A percentile compares a stretch with the other conserved stretches of the same genome.
These are phyloP conservation scores for Lochmaea crataegi DNA, from an alignment of 2,888 invertebrate species.

Conservation along the genomic window DNA sequence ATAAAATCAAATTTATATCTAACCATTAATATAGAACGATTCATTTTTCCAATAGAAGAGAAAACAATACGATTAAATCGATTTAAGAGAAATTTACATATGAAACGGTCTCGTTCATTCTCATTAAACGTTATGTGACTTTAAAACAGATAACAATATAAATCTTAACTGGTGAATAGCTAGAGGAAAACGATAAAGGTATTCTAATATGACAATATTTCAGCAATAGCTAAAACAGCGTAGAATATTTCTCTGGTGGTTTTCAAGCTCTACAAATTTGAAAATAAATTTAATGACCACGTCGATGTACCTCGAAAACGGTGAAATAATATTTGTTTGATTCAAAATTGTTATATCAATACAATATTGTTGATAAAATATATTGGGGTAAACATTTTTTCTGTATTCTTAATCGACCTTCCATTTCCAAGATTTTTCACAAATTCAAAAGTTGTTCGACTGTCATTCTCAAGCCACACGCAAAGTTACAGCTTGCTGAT, in stretches of 20 bases:
- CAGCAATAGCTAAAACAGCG: slow-evolving; percentile 24
- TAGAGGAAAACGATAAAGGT: slow-evolving; percentile 41
- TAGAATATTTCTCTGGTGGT: slow-evolving; percentile 20
- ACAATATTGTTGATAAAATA: no score
- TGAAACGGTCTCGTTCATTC: slow-evolving; percentile 30
- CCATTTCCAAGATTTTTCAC: no score
- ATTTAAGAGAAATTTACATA: slow-evolving; percentile 33
- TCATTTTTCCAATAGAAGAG: slow-evolving; percentile 12
- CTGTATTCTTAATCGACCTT: no score
- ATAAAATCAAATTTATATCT: slow-evolving; percentile 1
- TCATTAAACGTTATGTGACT: slow-evolving; percentile 35
- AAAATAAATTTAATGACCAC: not conserved
- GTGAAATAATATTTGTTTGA: no score
- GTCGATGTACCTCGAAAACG: no score
- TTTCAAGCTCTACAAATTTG: slow-evolving; percentile 25
- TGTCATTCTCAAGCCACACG: no score
- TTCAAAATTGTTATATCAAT: no score
- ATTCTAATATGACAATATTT: slow-evolving; percentile 43
- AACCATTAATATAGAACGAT: not conserved
- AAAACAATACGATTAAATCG: slow-evolving; percentile 27
- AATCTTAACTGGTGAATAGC: slow-evolving; percentile 32
- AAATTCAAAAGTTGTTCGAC: no score
- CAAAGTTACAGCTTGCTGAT: no score
- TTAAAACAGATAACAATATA: slow-evolving; percentile 33
- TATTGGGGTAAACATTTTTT: no score